These are phyloP conservation scores for Scaptomyza montana DNA, from an alignment of 1,140 invertebrate species.

Conservation along the genomic window DNA sequence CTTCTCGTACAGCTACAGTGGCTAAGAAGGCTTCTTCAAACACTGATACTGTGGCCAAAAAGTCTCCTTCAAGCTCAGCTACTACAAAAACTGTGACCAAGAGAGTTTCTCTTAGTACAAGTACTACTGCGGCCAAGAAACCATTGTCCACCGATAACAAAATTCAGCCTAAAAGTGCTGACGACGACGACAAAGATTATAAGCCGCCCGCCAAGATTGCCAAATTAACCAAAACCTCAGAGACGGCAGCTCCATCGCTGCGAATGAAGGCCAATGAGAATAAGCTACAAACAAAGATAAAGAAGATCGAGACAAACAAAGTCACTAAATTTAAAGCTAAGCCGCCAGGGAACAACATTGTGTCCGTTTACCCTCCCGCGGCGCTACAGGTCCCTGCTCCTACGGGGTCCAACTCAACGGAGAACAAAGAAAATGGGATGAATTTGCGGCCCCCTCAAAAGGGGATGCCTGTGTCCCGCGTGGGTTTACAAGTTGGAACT, in stretches of 20 bases:
- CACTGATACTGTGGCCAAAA: too few relatives aligned
- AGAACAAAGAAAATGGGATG: slow-evolving; percentile 9
- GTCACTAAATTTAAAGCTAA: background rate
- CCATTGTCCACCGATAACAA: background rate
- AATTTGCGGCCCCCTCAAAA: background rate
- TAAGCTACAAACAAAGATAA: background rate
- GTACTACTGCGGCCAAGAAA: background rate
- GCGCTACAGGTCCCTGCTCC: background rate
- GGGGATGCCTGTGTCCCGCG: background rate
- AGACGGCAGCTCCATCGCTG: background rate
- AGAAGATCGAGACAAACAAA: background rate
- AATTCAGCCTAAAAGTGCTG: background rate
- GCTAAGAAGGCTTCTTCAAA: slow-evolving; percentile 2
- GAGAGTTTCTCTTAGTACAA: too few relatives aligned
- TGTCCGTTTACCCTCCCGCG: background rate
- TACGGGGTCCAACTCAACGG: background rate
- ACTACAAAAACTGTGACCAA: too few relatives aligned
- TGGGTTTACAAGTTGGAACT: slow-evolving; percentile 17
- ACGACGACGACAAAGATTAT: background rate
- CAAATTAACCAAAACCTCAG: background rate
- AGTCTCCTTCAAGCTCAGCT: background rate
- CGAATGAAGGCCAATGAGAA: background rate
- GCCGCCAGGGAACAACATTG: too few relatives aligned
- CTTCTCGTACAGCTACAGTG: background rate
- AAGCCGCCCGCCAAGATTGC: background rate